These are phyloP conservation scores for Misgurnus mizolepis DNA, from an alignment of 2,113 vertebrate species.

Conservation along the genomic window DNA sequence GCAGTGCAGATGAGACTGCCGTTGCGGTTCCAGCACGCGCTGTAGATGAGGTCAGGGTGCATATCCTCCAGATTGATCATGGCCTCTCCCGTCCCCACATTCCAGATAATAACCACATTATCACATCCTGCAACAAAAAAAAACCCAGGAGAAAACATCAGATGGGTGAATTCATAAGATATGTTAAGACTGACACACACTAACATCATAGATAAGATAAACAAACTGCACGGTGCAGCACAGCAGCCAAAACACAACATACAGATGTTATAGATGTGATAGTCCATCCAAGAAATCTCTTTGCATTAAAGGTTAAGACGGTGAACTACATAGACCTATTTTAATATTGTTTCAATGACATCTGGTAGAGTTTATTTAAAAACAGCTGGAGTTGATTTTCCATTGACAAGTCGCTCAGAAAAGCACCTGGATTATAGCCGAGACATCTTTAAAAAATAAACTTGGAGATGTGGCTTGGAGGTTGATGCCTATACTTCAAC, in stretches of 20 bases:
- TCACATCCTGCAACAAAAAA: constrained; percentile 82
- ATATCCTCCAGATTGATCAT: constrained; percentile 90
- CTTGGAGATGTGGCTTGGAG: background rate
- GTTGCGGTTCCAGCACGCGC: constrained; percentile 89
- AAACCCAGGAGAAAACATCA: background rate
- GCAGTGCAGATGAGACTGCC: constrained; percentile 95
- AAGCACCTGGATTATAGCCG: background rate
- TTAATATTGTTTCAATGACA: background rate
- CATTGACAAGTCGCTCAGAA: background rate
- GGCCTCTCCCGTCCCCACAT: constrained; percentile 90
- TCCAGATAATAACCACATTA: constrained; percentile 92
- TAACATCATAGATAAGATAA: too few relatives aligned
- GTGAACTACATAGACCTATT: too few relatives aligned
- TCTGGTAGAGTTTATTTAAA: background rate
- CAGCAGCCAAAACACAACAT: too few relatives aligned
- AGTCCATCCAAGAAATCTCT: too few relatives aligned
- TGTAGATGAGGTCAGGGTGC: constrained; percentile 94
- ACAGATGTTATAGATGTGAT: too few relatives aligned
- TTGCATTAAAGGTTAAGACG: too few relatives aligned
- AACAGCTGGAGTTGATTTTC: background rate
- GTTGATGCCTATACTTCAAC: too few relatives aligned
- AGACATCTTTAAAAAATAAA: background rate
- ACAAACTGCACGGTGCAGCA: too few relatives aligned
- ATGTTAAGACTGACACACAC: background rate
- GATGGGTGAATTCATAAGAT: background rate